Conservation (phyloP, 1,140 invertebrate genomes). For the Trichonephila clavata region DNA sequence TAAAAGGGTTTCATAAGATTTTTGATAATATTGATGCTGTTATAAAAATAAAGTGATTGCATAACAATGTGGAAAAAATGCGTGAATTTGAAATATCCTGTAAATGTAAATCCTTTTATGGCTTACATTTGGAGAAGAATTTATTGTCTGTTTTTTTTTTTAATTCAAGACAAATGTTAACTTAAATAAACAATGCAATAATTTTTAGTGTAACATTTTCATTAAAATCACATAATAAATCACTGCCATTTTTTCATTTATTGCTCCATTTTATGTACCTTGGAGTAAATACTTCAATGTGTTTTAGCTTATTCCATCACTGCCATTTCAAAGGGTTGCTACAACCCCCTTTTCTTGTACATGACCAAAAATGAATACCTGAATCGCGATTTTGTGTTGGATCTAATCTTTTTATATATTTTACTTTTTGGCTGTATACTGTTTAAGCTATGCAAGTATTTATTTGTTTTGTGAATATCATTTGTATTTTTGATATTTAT, state of each 20-base stretch:
- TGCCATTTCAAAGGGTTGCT: conserved; percentile 42
- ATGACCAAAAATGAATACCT: conserved; percentile 37
- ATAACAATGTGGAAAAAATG: too few relatives aligned
- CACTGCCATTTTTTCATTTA: conserved; percentile 57
- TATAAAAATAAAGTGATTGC: too few relatives aligned
- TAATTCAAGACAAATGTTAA: neutral
- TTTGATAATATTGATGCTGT: too few relatives aligned
- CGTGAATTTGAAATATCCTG: neutral
- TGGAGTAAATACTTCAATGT: neutral
- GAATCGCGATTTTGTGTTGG: neutral
- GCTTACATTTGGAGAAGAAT: neutral
- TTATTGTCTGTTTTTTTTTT: neutral
- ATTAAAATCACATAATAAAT: conserved; percentile 10
- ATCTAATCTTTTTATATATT: conserved; percentile 24
- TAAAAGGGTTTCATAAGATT: too few relatives aligned
- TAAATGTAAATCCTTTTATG: neutral
- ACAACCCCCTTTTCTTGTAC: neutral
- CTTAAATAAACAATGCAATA: neutral
- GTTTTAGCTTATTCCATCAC: conserved; percentile 44
- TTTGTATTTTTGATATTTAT: conserved; percentile 57
- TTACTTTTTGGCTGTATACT: conserved; percentile 19
- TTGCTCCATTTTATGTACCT: conserved; percentile 15
- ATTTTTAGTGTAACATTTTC: neutral
- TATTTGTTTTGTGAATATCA: conserved; percentile 40
- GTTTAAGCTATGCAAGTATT: conserved; percentile 20